Base-by-base conservation (phyloP, 1,140 invertebrate genomes). In the Carcinoscorpius rotundicauda region DNA sequence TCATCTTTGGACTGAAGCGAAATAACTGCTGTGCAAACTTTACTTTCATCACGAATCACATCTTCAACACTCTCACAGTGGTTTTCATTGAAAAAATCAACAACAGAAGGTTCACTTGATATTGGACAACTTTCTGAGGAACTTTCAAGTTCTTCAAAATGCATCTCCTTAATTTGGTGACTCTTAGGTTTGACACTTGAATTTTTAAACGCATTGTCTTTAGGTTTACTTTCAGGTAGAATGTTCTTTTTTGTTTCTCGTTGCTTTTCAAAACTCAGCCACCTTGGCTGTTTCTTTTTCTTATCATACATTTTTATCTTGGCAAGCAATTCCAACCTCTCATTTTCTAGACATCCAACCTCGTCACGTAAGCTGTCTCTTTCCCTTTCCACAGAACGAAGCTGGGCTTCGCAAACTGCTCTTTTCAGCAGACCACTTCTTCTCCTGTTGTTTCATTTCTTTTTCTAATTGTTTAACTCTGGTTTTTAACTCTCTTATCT, bases 301-400 rank as follows among this genome's bases (percentile, higher is more conserved):
- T 10, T 49, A 6, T 61, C 55, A 49, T 60, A n/a, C n/a, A 63
- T 62, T 49, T 61, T 66, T 61, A 66, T 52, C n/a, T 53, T n/a
- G 49, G 58, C 9, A 4, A 66, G 10, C 11, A 66, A 66, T 53
- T 66, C 65, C 52, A 63, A n/a, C 56, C 48, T n/a, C 4, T 66
- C 62, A 5, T 63, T 59, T 63, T 63, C 58, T 51, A 66, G 51
- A 48, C 52, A 56, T 61, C 60, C 64, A 6, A 60, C 53, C 48
- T 63, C 52, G 10, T 63, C 49, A 49, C 64, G 63, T n/a, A 60
- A 66, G 5, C 4, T 52, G 51, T 66, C 65, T 61, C 65, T 66
- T n/a, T 66, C 65, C 57, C 60, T 63, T 66, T 66, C 65, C 5
- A 58, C 62, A 61, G 62, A 49, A 49, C n/a, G 5, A 6, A 66